These are phyloP conservation scores for Bubalus kerabau DNA, from an alignment of 2,113 vertebrate species.

Conservation along the genomic window DNA sequence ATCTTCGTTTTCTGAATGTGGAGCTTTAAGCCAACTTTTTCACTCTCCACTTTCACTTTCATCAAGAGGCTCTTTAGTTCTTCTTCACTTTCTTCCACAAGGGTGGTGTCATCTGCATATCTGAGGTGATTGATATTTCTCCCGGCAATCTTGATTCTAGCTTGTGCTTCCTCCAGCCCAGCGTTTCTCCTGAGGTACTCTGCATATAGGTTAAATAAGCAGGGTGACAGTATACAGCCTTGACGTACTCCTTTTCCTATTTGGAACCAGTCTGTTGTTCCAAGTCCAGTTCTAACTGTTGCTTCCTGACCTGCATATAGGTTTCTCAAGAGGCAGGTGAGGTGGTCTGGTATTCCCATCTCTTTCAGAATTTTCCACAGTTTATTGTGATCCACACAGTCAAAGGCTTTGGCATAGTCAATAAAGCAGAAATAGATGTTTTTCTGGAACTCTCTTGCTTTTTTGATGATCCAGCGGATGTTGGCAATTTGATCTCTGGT, in stretches of 20 bases:
- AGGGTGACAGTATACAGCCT: background rate
- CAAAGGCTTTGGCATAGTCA: background rate
- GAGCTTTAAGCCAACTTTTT: background rate
- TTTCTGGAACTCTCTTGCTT: background rate
- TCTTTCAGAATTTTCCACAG: background rate
- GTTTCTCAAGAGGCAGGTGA: background rate
- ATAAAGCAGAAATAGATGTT: background rate
- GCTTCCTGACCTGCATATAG: background rate
- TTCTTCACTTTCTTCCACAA: too few relatives aligned
- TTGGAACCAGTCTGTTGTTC: background rate
- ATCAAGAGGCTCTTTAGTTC: too few relatives aligned
- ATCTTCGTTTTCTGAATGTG: background rate
- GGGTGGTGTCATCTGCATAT: background rate
- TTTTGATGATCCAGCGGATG: rapidly evolving
- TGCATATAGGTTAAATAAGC: background rate
- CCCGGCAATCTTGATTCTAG: background rate
- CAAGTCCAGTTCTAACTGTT: too few relatives aligned
- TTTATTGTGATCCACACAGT: too few relatives aligned
- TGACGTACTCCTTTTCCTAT: background rate
- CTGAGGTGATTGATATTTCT: background rate
- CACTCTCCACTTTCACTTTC: background rate
- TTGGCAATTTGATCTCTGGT: background rate
- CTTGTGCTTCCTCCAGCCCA: background rate
- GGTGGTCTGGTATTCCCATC: background rate
- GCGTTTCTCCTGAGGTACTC: background rate